These are phyloP conservation scores for Sebastes steindachneri DNA, from an alignment of 2,797 vertebrate species.

Conservation along the genomic window DNA sequence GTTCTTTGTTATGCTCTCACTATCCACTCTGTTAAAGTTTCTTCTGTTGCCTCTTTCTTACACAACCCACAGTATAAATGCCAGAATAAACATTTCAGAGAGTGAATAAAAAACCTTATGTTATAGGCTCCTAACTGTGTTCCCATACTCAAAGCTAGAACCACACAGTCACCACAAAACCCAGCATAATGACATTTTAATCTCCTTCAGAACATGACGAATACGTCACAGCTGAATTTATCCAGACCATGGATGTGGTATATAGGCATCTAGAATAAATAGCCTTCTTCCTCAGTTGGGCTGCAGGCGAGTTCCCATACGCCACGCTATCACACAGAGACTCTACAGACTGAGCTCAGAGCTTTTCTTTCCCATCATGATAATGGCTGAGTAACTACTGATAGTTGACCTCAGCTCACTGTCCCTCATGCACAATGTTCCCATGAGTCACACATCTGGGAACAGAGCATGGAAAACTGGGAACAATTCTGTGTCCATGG, in stretches of 20 bases:
- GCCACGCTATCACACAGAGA: conserved; percentile 30
- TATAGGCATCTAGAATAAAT: conserved; percentile 42
- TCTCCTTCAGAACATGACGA: conserved; percentile 37
- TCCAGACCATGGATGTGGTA: conserved; percentile 24
- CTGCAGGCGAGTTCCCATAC: conserved; percentile 46
- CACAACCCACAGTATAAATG: conserved; percentile 21
- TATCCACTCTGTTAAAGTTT: conserved; percentile 11
- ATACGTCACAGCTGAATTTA: conserved; percentile 33
- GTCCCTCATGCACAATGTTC: conserved; percentile 32
- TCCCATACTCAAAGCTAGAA: conserved; percentile 25
- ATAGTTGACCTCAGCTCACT: conserved; percentile 41
- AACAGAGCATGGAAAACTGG: conserved; percentile 32
- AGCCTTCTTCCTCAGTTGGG: conserved; percentile 21
- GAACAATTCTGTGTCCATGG: not conserved
- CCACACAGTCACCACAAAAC: conserved; percentile 29
- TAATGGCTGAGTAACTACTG: conserved; percentile 32
- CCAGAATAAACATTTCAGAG: conserved; percentile 33
- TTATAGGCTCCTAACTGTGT: conserved; percentile 3
- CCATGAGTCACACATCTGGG: conserved; percentile 55
- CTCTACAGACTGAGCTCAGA: conserved; percentile 19
- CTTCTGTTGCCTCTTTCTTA: not conserved
- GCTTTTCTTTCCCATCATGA: conserved; percentile 39
- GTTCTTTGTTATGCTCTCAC: conserved; percentile 13
- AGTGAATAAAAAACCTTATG: conserved; percentile 16
- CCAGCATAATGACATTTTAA: conserved; percentile 46